phyloP scores from a whole-genome alignment of 2,113 vertebrate genomes.

The Phaethornis superciliosus region DNA sequence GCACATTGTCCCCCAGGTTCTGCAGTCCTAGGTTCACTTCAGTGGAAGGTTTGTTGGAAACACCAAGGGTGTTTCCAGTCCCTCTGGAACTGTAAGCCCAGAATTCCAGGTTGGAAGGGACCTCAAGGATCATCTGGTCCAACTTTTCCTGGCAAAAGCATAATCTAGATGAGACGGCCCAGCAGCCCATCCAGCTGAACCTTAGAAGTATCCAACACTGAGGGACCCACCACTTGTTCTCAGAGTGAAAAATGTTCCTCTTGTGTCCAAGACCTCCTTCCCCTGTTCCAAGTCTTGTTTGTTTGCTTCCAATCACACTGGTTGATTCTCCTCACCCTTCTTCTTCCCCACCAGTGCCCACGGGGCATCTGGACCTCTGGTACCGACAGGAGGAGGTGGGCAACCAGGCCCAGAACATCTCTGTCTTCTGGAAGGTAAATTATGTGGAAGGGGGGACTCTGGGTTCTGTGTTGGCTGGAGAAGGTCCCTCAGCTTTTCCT shows the following conservation, averaged over 20 bases:
- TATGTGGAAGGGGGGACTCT: accelerated
- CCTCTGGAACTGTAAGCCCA: background rate
- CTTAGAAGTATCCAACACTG: too few relatives aligned
- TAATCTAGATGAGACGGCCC: too few relatives aligned
- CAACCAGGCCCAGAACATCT: conserved; percentile 41
- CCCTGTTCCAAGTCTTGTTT: accelerated
- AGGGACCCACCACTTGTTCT: too few relatives aligned
- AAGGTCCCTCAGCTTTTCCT: background rate
- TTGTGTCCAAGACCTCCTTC: background rate
- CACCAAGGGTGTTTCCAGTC: background rate
- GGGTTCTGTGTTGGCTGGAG: background rate
- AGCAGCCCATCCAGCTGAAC: too few relatives aligned
- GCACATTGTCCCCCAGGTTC: background rate
- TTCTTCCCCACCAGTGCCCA: conserved; percentile 54
- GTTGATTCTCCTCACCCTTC: background rate
- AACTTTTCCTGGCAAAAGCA: too few relatives aligned
- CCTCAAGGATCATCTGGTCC: too few relatives aligned
- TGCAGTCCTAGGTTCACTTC: background rate
- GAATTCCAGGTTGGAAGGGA: background rate
- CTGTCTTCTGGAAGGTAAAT: conserved; percentile 80
- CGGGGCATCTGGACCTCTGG: conserved; percentile 68
- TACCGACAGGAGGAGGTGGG: conserved; percentile 41
- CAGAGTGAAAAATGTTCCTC: too few relatives aligned
- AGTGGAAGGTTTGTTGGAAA: background rate
- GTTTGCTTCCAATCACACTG: too few relatives aligned